Evolutionary conservation across 2,888 invertebrate species (phyloP).

Genomic region (Pristionchus fissidentatus): DNA sequence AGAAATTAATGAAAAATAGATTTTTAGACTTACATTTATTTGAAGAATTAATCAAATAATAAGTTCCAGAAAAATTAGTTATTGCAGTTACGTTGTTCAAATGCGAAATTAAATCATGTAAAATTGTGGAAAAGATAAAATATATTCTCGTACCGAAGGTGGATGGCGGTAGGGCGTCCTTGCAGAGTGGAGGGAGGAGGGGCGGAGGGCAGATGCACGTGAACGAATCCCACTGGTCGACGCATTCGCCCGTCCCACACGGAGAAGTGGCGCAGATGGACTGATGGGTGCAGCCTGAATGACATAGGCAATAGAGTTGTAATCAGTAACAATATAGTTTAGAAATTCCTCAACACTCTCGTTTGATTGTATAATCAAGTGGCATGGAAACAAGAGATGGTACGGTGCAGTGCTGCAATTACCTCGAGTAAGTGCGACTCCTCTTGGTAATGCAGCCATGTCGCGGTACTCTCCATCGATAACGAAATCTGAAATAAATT

Average conservation of each 20-base stretch:
- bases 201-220: conserved; percentile 64
- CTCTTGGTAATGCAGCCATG: conserved; percentile 36
- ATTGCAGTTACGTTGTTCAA: too few relatives aligned
- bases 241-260: conserved; percentile 68
- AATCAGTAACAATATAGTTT: too few relatives aligned
- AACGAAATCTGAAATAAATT: conserved; percentile 38
- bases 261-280: conserved; percentile 64
- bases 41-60: too few relatives aligned
- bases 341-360: too few relatives aligned
- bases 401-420: too few relatives aligned
- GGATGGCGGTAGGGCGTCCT: conserved; percentile 62
- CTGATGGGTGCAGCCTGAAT: conserved; percentile 63
- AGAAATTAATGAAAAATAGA: too few relatives aligned
- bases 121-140: neutral
- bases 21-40: too few relatives aligned
- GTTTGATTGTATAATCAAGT: neutral
- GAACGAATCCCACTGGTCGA: conserved; percentile 69
- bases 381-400: neutral
- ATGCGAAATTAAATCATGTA: neutral
- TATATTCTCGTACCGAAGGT: conserved; percentile 68
- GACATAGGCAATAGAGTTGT: neutral
- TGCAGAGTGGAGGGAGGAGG: conserved; percentile 68
- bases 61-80: too few relatives aligned
- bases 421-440: conserved; percentile 43
- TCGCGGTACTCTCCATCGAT: conserved; percentile 56